Conservation (phyloP, 2,888 invertebrate genomes). For the Pandemis heparana region DNA sequence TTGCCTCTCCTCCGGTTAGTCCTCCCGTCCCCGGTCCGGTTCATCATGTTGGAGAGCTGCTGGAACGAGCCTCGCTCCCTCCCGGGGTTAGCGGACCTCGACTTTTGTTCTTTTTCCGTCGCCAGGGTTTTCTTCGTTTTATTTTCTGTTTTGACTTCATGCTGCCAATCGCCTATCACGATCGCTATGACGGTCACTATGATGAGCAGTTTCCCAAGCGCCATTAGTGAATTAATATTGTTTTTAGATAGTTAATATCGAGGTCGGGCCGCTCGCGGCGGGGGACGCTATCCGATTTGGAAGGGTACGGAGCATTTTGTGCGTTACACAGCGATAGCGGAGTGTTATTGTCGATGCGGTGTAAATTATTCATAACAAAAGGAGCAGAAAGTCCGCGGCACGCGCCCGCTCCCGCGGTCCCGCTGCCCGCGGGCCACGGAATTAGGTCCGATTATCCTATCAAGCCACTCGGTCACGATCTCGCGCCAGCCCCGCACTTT, state of each 20-base stretch:
- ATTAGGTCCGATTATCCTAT: conserved; percentile 59
- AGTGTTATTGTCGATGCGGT: conserved; percentile 52
- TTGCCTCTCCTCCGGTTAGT: conserved; percentile 57
- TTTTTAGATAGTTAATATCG: conserved; percentile 57
- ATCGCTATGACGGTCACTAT: conserved; percentile 65
- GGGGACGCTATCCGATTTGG: conserved; percentile 48
- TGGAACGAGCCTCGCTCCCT: conserved; percentile 68
- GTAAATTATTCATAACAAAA: conserved; percentile 69
- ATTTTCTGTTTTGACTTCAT: conserved; percentile 75
- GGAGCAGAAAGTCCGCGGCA: conserved; percentile 46
- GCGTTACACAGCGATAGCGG: conserved; percentile 45
- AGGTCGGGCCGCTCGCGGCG: conserved; percentile 56
- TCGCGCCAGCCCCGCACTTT: conserved; percentile 53
- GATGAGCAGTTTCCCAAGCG: conserved; percentile 66
- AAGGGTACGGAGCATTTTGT: conserved; percentile 59
- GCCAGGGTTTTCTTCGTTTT: conserved; percentile 77
- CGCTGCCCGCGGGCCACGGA: conserved; percentile 34
- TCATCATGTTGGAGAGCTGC: conserved; percentile 66
- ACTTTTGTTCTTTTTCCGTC: conserved; percentile 74
- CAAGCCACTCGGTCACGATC: conserved; percentile 55
- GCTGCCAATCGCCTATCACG: conserved; percentile 59
- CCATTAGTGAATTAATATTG: conserved; percentile 70
- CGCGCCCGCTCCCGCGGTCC: conserved; percentile 47
- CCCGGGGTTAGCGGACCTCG: conserved; percentile 67
- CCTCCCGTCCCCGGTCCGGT: conserved; percentile 62